Base-by-base conservation (phyloP, 2,113 vertebrate genomes). In the Stomatorhinus ivindoensis region DNA sequence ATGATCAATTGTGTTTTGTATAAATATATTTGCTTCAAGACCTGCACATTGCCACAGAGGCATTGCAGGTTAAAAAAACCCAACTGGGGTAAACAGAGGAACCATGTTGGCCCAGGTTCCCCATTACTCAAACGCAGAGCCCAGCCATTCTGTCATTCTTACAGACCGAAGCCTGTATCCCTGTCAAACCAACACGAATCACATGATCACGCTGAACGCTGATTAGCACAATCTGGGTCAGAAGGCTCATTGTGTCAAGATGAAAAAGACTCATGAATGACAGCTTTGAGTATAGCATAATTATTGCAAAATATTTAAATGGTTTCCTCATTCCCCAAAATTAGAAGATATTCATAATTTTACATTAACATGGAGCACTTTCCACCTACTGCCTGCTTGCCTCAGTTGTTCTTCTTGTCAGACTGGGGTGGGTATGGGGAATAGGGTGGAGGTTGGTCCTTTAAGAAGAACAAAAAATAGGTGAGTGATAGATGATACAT, bases 371-470 rank as follows among this genome's bases (percentile, higher is more conserved):
- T 44, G 87, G 51, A 31, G 39, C 21, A 46, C 31, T 35, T 17
- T 31, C 5, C 55, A 91, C 89, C 87, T 90, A 84, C 53, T 13
- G 87, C n/a, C 9, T 65, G 47, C 4, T 82, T 61, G 90, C 42
- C 82, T 96, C 90, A 96, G 95, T 97, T 96, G 92, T 94, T 95
- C 92, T 96, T 98, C 94, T 97, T 97, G 9, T 97, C 95, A 9
- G 94, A 92, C 86, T 92, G 91, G 88, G 94, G 87, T 10, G 35
- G 90, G 27, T 92, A 90, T 19, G 92, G 91, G 90, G 96, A 95
- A 76, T 93, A 95, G 2, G 96, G 97, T 93, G 97, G 96, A 90
- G 96, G 96, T 61, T 95, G 95, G 90, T 97, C 97, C 96, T 97
- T 92, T 61, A 91, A 89, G 8, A 48, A 93, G 11, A 89, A 17